A percentile compares a stretch with the other conserved stretches of the same genome.
Conservation (phyloP, 92 coral and sea anemone species). For the Diadumene lineata region DNA sequence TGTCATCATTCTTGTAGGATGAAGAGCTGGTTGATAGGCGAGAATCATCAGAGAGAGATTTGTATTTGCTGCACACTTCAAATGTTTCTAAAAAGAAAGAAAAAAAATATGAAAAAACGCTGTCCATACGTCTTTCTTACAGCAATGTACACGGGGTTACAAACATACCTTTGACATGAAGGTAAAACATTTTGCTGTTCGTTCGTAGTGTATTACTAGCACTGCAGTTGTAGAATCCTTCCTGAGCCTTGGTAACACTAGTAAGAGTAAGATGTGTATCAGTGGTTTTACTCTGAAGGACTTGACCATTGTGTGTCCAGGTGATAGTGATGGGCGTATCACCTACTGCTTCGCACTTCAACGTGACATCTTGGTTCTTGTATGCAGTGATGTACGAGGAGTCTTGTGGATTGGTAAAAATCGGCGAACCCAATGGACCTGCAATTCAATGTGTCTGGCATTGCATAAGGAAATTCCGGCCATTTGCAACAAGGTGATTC, state of each 20-base stretch:
- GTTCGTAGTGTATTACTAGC: slow-evolving; percentile 6
- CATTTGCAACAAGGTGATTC: background rate
- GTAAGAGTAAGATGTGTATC: slow-evolving; percentile 20
- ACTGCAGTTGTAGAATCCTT: slow-evolving; percentile 16
- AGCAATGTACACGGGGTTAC: background rate
- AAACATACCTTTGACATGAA: slow-evolving; percentile 12
- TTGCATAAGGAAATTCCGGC: background rate
- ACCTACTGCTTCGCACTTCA: slow-evolving; percentile 39
- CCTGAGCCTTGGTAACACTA: slow-evolving; percentile 7
- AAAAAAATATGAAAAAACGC: too few species aligned
- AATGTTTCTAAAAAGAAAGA: slow-evolving; percentile 6
- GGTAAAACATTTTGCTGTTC: slow-evolving; percentile 1
- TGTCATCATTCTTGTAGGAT: slow-evolving; percentile 20
- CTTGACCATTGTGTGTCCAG: slow-evolving; percentile 36
- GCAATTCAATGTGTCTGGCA: background rate
- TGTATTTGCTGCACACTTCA: slow-evolving; percentile 19
- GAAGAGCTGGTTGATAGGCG: background rate
- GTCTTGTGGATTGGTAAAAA: slow-evolving; percentile 6
- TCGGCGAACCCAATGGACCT: slow-evolving; percentile 23
- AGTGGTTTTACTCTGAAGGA: slow-evolving; percentile 37
- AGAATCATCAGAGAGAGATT: slow-evolving; percentile 1
- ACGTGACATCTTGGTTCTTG: slow-evolving; percentile 32
- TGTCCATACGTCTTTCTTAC: background rate
- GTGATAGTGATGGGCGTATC: slow-evolving; percentile 36
- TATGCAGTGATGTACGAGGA: slow-evolving; percentile 24